Evolutionary conservation across 2,113 vertebrate genomes (phyloP).

Genomic region (Solea solea): DNA sequence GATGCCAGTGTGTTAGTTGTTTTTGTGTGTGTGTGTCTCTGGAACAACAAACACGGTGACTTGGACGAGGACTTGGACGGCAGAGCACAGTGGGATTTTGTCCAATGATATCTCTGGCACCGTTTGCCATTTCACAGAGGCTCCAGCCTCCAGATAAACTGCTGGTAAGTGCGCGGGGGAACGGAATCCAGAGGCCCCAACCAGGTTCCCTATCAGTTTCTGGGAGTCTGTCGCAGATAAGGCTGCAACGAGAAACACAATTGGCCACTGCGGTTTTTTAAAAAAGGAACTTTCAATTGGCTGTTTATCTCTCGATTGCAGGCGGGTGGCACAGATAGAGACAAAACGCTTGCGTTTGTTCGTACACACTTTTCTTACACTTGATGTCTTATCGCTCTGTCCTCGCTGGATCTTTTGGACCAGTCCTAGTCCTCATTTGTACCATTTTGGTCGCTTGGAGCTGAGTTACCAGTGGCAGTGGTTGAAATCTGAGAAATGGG

Average conservation of each 20-base stretch:
- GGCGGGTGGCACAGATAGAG: conserved; percentile 50
- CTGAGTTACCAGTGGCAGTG: too few relatives aligned
- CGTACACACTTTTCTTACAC: conserved; percentile 17
- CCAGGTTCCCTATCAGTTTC: conserved; percentile 75
- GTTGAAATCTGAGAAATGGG: too few relatives aligned
- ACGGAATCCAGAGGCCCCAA: conserved; percentile 76
- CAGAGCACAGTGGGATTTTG: conserved; percentile 56
- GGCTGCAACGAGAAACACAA: conserved; percentile 58
- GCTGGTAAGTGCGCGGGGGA: conserved; percentile 75
- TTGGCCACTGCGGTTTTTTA: conserved; percentile 61
- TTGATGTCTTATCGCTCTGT: conserved; percentile 20
- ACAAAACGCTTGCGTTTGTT: conserved; percentile 35
- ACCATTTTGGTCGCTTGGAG: too few relatives aligned
- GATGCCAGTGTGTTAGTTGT: neutral
- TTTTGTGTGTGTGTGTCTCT: neutral
- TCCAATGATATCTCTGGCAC: conserved; percentile 73
- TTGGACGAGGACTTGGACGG: conserved; percentile 18
- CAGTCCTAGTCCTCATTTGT: neutral
- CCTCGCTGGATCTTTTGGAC: neutral
- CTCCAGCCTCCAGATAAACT: conserved; percentile 79
- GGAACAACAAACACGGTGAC: conserved; percentile 39
- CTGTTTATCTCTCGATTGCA: conserved; percentile 74
- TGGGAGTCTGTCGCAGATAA: conserved; percentile 81
- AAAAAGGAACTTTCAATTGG: conserved; percentile 71
- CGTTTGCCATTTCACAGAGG: conserved; percentile 74